A percentile compares a stretch with the other conserved stretches of the same genome.
Evolutionary conservation across 2,113 vertebrate species (phyloP).

Genomic region (Xenopus borealis): DNA sequence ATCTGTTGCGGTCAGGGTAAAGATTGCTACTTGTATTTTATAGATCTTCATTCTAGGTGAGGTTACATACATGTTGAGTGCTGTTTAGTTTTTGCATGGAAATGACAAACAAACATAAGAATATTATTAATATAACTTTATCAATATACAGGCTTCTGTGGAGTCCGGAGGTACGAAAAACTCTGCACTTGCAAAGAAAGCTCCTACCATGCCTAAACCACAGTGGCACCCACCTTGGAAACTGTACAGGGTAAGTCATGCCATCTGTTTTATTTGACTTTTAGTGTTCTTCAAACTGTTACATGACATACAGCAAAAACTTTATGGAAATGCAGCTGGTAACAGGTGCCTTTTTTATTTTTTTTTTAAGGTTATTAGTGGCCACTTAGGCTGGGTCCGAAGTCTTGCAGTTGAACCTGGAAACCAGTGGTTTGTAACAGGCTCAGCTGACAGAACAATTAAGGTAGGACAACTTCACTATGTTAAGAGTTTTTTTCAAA

Average conservation of each 20-base stretch:
- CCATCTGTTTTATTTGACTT: neutral
- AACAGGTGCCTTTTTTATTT: no score
- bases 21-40: no score
- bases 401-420: conserved; percentile 95
- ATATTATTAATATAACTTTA: neutral
- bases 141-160: conserved; percentile 74
- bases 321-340: neutral
- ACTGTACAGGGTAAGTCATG: conserved; percentile 80
- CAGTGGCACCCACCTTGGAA: conserved; percentile 99
- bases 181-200: conserved; percentile 80
- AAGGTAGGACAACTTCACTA: conserved; percentile 70
- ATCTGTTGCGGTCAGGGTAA: no score
- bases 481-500: neutral
- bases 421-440: conserved; percentile 98
- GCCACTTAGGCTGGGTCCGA: conserved; percentile 95
- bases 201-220: conserved; percentile 94
- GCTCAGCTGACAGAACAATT: conserved; percentile 95
- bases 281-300: neutral
- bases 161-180: conserved; percentile 85
- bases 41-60: no score
- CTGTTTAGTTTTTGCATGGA: no score
- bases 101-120: neutral
- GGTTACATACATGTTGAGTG: no score
- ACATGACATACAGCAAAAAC: neutral
- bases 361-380: conserved; percentile 87